Conservation (phyloP, 2,797 vertebrate genomes). For the Fistularia tabacaria region DNA sequence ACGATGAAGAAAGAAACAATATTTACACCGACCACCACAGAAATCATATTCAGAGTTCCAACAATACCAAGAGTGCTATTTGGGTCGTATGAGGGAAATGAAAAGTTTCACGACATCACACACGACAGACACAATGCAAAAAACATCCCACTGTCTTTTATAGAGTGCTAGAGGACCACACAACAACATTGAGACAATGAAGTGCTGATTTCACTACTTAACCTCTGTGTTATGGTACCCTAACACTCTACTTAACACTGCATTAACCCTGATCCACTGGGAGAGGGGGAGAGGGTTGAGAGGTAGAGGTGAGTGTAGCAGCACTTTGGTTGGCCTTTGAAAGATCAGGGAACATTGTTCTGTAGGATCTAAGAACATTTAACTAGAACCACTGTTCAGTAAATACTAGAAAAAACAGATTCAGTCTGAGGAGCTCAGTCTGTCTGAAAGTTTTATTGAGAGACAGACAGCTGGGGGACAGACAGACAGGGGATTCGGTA, state of each 20-base stretch:
- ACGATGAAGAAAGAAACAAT: slow-evolving; percentile 66
- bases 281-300: slow-evolving; percentile 67
- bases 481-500: slow-evolving; percentile 67
- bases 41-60: slow-evolving; percentile 63
- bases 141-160: slow-evolving; percentile 60
- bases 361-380: slow-evolving; percentile 13
- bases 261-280: slow-evolving; percentile 66
- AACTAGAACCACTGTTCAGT: slow-evolving; percentile 35
- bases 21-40: slow-evolving; percentile 70
- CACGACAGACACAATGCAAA: slow-evolving; percentile 70
- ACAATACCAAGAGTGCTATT: slow-evolving; percentile 60
- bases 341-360: slow-evolving; percentile 37
- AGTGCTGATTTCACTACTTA: slow-evolving; percentile 62
- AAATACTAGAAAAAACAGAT: slow-evolving; percentile 18
- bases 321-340: slow-evolving; percentile 63
- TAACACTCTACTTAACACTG: slow-evolving; percentile 67
- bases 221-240: slow-evolving; percentile 69
- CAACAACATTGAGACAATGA: slow-evolving; percentile 69
- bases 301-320: slow-evolving; percentile 75
- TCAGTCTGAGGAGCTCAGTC: slow-evolving; percentile 27
- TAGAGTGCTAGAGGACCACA: slow-evolving; percentile 71
- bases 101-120: slow-evolving; percentile 68
- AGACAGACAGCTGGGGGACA: slow-evolving; percentile 65
- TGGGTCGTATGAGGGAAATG: slow-evolving; percentile 62
- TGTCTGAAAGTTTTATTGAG: slow-evolving; percentile 53